These are phyloP conservation scores for Lasioglossum zephyrum DNA, from an alignment of 2,888 invertebrate species.

Conservation along the genomic window DNA sequence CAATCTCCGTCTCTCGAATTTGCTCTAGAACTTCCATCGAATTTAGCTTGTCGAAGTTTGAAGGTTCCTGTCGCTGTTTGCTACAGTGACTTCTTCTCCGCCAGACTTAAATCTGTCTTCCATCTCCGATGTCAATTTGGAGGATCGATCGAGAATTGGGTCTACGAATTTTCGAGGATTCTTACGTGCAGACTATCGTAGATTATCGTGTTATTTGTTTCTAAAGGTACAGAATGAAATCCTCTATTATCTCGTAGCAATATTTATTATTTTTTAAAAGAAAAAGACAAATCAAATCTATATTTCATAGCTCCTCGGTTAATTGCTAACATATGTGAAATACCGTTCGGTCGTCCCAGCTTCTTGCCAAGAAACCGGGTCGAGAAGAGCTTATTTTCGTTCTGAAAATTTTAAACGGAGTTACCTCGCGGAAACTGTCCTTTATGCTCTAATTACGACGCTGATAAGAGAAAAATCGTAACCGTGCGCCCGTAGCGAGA, in stretches of 20 bases:
- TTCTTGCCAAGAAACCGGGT: slow-evolving; percentile 17
- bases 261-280: background rate
- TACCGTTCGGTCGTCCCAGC: background rate
- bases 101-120: background rate
- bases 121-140: background rate
- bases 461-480: slow-evolving; percentile 38
- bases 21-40: background rate
- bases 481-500: background rate
- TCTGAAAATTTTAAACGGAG: slow-evolving; percentile 40
- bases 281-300: background rate
- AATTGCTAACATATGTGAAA: background rate
- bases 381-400: slow-evolving; percentile 35
- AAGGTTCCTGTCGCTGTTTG: background rate
- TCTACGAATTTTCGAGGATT: background rate
- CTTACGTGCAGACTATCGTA: too few species aligned
- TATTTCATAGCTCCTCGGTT: background rate
- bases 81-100: background rate
- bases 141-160: background rate
- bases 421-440: background rate
- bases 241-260: background rate
- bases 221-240: background rate
- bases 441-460: slow-evolving; percentile 36
- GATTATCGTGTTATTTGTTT: background rate
- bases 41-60: slow-evolving; percentile 1
- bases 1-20: background rate